phyloP scores from a whole-genome alignment of 2,888 invertebrate genomes.

The Hypolimnas misippus region DNA sequence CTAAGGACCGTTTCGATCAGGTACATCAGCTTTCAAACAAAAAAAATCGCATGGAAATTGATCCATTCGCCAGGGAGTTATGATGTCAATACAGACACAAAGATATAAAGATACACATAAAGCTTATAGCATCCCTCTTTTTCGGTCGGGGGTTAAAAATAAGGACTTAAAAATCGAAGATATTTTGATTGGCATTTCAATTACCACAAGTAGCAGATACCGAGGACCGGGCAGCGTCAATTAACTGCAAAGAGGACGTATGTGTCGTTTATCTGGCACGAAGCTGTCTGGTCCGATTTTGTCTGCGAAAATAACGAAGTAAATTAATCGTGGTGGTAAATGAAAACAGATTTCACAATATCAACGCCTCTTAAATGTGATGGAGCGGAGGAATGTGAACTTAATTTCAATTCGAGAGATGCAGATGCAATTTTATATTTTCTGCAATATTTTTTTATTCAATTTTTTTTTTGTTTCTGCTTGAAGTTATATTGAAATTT shows the following conservation, averaged over 20 bases:
- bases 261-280: conserved; percentile 36
- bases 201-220: conserved; percentile 58
- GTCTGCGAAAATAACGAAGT: conserved; percentile 24
- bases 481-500: too few relatives aligned
- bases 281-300: conserved; percentile 33
- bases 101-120: too few relatives aligned
- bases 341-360: conserved; percentile 17
- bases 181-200: conserved; percentile 67
- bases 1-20: too few relatives aligned
- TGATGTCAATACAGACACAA: too few relatives aligned
- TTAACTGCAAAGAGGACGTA: conserved; percentile 45
- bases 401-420: conserved; percentile 2
- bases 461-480: too few relatives aligned
- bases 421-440: neutral
- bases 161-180: conserved; percentile 3
- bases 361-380: conserved; percentile 14
- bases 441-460: neutral
- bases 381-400: conserved; percentile 10
- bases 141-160: too few relatives aligned
- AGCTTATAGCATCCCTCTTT: too few relatives aligned
- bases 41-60: too few relatives aligned
- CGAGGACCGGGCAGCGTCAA: conserved; percentile 57
- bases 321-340: conserved; percentile 17
- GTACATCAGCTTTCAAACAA: too few relatives aligned
- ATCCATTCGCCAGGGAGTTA: too few relatives aligned